A percentile compares a stretch with the other conserved stretches of the same genome.
These are phyloP conservation scores for Carcharodon carcharias DNA, from an alignment of 2,797 vertebrate species.

Conservation along the genomic window DNA sequence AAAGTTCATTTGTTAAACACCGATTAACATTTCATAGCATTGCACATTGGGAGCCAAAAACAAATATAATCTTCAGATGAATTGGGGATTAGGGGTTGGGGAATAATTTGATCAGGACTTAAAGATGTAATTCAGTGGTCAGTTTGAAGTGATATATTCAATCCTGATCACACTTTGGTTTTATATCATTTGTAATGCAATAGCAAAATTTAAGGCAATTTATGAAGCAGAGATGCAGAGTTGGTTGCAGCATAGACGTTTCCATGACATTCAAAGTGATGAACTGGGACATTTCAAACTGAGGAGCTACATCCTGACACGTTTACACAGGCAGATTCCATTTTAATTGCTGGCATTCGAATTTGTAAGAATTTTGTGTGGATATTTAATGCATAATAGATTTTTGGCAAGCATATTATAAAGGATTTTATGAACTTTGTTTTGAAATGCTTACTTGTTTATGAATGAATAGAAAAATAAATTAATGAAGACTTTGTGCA, in stretches of 20 bases:
- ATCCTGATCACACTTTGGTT: background rate
- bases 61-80: background rate
- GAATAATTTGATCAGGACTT: background rate
- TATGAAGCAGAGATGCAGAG: background rate
- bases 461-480: background rate
- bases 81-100: background rate
- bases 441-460: background rate
- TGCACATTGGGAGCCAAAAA: background rate
- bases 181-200: background rate
- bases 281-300: background rate
- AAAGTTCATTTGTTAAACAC: background rate
- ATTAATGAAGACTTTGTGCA: background rate
- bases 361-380: background rate
- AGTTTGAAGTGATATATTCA: background rate
- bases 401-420: background rate
- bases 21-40: background rate
- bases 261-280: background rate
- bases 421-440: background rate
- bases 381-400: background rate
- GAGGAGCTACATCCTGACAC: background rate
- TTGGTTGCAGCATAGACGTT: background rate
- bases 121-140: background rate
- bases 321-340: background rate
- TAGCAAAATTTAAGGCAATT: background rate
- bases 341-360: background rate